phyloP scores from a whole-genome alignment of 2,888 invertebrate species.

The Drosophila borealis region DNA sequence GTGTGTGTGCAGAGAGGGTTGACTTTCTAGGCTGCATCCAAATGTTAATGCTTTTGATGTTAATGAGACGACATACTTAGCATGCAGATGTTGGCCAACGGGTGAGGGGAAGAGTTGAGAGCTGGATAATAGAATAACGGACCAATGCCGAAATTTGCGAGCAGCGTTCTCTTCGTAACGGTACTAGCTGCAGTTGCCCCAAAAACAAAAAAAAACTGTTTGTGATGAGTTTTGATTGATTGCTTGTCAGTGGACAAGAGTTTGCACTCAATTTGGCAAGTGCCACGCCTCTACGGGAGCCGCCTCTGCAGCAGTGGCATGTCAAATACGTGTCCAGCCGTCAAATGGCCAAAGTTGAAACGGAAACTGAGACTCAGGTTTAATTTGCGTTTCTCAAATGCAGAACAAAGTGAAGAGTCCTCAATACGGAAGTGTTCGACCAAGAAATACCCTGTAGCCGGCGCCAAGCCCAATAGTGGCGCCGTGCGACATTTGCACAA shows the following conservation, averaged over 20 bases:
- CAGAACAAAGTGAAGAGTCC: not conserved
- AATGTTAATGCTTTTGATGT: slow-evolving; percentile 52
- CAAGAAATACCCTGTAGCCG: not conserved
- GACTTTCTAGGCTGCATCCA: slow-evolving; percentile 55
- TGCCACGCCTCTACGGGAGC: not conserved
- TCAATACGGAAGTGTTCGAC: not conserved
- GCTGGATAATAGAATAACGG: slow-evolving; percentile 4
- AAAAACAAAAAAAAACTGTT: slow-evolving; percentile 4
- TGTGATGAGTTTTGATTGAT: slow-evolving; percentile 42
- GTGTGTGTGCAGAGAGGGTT: slow-evolving; percentile 1
- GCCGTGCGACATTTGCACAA: not conserved
- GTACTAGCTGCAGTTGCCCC: slow-evolving; percentile 4
- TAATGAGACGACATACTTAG: slow-evolving; percentile 47
- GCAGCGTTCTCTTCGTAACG: not conserved
- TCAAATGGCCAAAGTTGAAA: slow-evolving; percentile 10
- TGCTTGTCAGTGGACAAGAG: slow-evolving; percentile 33
- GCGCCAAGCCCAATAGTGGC: not conserved
- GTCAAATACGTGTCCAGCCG: slow-evolving; percentile 24
- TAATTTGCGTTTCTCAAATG: not conserved
- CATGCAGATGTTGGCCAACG: slow-evolving; percentile 3
- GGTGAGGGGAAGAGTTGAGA: not conserved
- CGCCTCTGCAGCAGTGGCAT: slow-evolving; percentile 1
- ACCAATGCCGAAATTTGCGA: slow-evolving; percentile 4
- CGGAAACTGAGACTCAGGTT: slow-evolving; percentile 10
- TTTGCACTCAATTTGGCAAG: slow-evolving; percentile 28